phyloP scores from a whole-genome alignment of 2,113 vertebrate species.

The Mola mola region DNA sequence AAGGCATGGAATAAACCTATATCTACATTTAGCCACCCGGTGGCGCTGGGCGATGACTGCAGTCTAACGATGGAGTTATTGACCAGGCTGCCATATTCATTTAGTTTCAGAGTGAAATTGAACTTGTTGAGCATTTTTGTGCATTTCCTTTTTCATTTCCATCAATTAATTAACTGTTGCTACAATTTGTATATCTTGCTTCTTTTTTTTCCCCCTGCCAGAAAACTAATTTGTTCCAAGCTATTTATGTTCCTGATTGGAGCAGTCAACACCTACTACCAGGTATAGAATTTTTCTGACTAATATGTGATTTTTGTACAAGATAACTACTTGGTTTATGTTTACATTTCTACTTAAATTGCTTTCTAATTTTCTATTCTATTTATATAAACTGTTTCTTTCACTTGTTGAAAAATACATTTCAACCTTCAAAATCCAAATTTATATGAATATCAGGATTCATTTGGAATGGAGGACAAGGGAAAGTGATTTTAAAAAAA shows the following conservation, averaged over 20 bases:
- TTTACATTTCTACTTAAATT: neutral
- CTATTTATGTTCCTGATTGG: slow-evolving; percentile 26
- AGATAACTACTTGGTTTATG: neutral
- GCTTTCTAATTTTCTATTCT: no score
- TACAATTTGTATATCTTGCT: neutral
- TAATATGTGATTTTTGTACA: neutral
- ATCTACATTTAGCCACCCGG: no score
- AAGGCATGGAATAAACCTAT: no score
- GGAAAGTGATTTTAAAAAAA: no score
- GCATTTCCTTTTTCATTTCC: neutral
- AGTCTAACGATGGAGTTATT: no score
- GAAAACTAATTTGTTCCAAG: slow-evolving; percentile 46
- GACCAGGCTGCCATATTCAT: no score
- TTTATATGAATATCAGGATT: no score
- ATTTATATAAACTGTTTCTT: neutral
- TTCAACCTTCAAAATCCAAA: no score
- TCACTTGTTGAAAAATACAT: neutral
- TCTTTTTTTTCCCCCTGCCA: neutral
- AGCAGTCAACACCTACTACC: slow-evolving; percentile 4
- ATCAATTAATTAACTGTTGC: neutral
- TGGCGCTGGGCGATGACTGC: no score
- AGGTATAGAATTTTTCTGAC: slow-evolving; percentile 30
- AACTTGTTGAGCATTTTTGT: no score
- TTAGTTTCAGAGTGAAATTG: no score
- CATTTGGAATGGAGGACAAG: no score